Base-by-base conservation (phyloP, 2,888 invertebrate genomes). In the Hemithea aestivaria region DNA sequence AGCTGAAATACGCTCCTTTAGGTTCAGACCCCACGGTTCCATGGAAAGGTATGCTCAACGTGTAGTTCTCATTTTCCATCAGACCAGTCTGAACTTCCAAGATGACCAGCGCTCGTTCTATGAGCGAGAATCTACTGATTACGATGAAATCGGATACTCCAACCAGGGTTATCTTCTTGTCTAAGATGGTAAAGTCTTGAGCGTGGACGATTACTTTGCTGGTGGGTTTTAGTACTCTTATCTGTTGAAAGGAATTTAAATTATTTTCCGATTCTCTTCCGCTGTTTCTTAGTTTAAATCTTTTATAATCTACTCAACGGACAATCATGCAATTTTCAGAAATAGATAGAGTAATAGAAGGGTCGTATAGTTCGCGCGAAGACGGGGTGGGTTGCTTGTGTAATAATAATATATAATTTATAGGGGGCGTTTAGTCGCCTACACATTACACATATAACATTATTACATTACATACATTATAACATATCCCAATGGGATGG, bases 1-100 rank as follows among this genome's bases (percentile, higher is more conserved):
- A 89, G 60, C 93, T 93, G 25, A 90, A 87, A 60, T 94, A 94
- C 39, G 89, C 92, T 0, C 94, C 94, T 35, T 91, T 89, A 45
- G 94, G 74, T 0, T 90, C 90, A 7, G 88, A 88, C 46, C 88
- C 88, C 30, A 95, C 61, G 9, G 80, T 80, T 0, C 92, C 93
- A 7, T 68, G 72, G 58, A 92, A 93, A 0, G 89, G 88, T 31
- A 94, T 84, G 0, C 73, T 77, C 11, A 92, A 60, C 9, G 88
- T 82, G 54, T 90, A 91, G n/a, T 79, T 73, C 29, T 85, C 66
- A 0, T 76, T 78, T 16, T 77, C 67, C 2, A 61, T 40, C 32
- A 94, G 57, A 0, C 65, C 48, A 7, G 79, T 63, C 0, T 82
- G 87, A 7, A 92, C 59, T 7, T 73, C 56, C 30, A 93, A 73